A percentile compares a stretch with the other conserved stretches of the same genome.
These are phyloP conservation scores for Synanceia verrucosa DNA, from an alignment of 2,797 vertebrate species.

Conservation along the genomic window DNA sequence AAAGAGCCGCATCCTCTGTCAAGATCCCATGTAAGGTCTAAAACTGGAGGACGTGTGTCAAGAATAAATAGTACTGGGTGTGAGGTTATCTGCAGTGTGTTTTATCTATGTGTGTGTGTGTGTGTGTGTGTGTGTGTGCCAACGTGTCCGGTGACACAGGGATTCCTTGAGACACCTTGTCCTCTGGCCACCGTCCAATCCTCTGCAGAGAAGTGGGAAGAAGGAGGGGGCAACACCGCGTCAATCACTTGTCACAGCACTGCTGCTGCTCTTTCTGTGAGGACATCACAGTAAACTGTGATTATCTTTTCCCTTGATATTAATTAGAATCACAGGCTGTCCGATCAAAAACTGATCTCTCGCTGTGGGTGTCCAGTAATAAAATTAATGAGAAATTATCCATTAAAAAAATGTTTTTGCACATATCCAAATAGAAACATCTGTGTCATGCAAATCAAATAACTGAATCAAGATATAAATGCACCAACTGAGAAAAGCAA, in stretches of 20 bases:
- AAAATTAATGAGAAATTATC: neutral
- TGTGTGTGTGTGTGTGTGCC: conserved; percentile 11
- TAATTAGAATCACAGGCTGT: neutral
- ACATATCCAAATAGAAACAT: neutral
- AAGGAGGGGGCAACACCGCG: neutral
- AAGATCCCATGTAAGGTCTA: conserved; percentile 12
- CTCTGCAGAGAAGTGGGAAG: conserved; percentile 1
- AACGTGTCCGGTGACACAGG: conserved; percentile 45
- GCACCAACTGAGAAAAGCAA: neutral
- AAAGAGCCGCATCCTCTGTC: neutral
- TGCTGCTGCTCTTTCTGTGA: neutral
- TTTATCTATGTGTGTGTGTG: conserved; percentile 4
- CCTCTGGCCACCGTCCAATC: conserved; percentile 47
- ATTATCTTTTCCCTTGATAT: neutral
- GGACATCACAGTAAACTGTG: neutral
- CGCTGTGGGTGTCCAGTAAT: neutral
- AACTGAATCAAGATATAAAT: neutral
- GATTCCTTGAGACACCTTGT: conserved; percentile 48
- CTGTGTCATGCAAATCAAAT: neutral
- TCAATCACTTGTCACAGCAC: conserved; percentile 31
- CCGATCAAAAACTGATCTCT: neutral
- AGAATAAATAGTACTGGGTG: conserved; percentile 30
- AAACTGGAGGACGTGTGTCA: conserved; percentile 23
- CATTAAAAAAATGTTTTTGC: neutral
- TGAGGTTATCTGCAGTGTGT: conserved; percentile 24